Evolutionary conservation across 53 echinoderm and acorn worm species (phyloP).

Genomic region (Paracentrotus lividus): DNA sequence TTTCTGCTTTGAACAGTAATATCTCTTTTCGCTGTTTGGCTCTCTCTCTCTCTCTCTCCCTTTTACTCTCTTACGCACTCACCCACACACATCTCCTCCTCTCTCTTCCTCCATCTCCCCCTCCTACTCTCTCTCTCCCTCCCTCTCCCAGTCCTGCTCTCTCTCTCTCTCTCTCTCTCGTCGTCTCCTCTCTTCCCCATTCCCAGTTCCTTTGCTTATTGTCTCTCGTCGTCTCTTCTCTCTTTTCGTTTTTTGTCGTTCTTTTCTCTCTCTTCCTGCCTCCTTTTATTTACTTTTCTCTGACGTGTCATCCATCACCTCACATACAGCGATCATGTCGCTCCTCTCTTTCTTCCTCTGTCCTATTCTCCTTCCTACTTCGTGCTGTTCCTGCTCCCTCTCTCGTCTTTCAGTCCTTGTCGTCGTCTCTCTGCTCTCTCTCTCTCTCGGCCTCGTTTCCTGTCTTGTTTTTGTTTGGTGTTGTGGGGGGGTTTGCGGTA

Average conservation of each 20-base stretch:
- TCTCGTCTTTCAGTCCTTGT: neutral
- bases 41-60: neutral
- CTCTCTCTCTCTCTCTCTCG: neutral
- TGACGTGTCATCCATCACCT: too few relatives aligned
- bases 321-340: too few relatives aligned
- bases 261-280: too few relatives aligned
- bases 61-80: neutral
- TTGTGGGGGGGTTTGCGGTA: too few relatives aligned
- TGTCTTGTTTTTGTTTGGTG: too few relatives aligned
- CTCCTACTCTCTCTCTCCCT: neutral
- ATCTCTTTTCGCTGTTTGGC: neutral
- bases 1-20: too few relatives aligned
- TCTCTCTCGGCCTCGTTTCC: too few relatives aligned
- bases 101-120: neutral
- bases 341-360: neutral
- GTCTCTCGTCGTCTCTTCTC: too few relatives aligned
- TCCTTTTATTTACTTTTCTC: too few relatives aligned
- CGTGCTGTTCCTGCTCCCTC: neutral
- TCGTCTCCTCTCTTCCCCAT: too few relatives aligned
- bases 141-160: neutral
- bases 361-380: neutral
- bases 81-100: neutral
- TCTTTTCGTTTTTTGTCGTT: too few relatives aligned
- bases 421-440: neutral
- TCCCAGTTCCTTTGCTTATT: too few relatives aligned